Evolutionary conservation across 2,113 vertebrate species (phyloP).

Genomic region (Labrus mixtus): DNA sequence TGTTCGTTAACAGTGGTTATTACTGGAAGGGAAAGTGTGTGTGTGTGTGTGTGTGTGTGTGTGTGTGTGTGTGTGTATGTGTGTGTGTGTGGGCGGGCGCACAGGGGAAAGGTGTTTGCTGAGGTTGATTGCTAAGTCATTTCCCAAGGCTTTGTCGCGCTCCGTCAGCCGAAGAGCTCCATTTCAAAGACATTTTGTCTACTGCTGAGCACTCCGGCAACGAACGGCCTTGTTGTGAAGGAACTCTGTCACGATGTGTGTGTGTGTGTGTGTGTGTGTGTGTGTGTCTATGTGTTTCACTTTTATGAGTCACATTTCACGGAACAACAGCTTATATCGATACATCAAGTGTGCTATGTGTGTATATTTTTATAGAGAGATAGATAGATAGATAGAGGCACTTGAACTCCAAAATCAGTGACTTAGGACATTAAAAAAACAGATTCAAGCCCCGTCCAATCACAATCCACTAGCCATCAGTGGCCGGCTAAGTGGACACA

Average conservation of each 20-base stretch:
- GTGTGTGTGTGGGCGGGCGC: constrained; percentile 15
- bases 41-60: constrained; percentile 26
- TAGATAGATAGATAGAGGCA: neutral
- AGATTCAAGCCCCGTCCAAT: constrained; percentile 36
- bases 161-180: constrained; percentile 68
- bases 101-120: constrained; percentile 58
- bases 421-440: constrained; percentile 14
- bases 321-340: too few relatives aligned
- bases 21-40: constrained; percentile 8
- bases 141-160: constrained; percentile 68
- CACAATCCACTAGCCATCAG: constrained; percentile 46
- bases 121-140: constrained; percentile 69
- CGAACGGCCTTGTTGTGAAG: constrained; percentile 38
- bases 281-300: neutral
- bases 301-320: neutral
- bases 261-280: constrained; percentile 2
- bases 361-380: neutral
- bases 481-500: constrained; percentile 36
- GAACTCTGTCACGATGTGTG: constrained; percentile 3
- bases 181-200: constrained; percentile 74
- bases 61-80: constrained; percentile 13
- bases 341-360: neutral
- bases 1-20: constrained; percentile 45
- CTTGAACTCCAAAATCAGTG: constrained; percentile 22
- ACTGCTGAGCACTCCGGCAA: constrained; percentile 58